phyloP scores from a whole-genome alignment of 2,888 invertebrate species.

The Scaptomyza caliginosa region DNA sequence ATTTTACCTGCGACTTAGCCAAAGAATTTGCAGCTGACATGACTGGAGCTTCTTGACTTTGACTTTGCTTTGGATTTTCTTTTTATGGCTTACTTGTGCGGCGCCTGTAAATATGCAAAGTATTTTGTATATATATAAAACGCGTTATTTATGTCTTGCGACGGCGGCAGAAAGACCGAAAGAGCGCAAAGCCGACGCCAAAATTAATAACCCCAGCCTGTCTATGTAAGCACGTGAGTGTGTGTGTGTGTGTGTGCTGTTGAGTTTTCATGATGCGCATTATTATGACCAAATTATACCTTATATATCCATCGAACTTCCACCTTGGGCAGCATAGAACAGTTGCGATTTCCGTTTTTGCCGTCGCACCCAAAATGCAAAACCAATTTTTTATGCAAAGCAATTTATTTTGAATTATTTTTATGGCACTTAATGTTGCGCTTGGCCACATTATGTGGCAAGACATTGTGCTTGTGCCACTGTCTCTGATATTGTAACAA shows the following conservation, averaged over 20 bases:
- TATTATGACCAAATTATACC: constrained; percentile 84
- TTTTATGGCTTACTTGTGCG: constrained; percentile 71
- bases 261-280: constrained; percentile 83
- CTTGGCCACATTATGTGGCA: constrained; percentile 41
- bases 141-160: constrained; percentile 67
- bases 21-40: constrained; percentile 78
- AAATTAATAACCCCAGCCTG: constrained; percentile 79
- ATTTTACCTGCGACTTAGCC: constrained; percentile 79
- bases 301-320: constrained; percentile 53
- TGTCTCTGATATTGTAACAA: constrained; percentile 8
- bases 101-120: constrained; percentile 71
- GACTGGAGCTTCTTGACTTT: constrained; percentile 69
- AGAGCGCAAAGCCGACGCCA: constrained; percentile 53
- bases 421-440: constrained; percentile 83
- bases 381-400: constrained; percentile 82
- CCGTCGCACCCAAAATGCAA: constrained; percentile 20
- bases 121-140: constrained; percentile 69
- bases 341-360: constrained; percentile 45
- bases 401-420: constrained; percentile 85
- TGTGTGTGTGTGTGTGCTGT: constrained; percentile 14
- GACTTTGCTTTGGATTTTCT: constrained; percentile 33
- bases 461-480: constrained; percentile 5
- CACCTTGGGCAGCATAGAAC: constrained; percentile 80
- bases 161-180: constrained; percentile 13
- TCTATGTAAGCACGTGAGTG: constrained; percentile 10